Evolutionary conservation across 92 coral and sea anemone genomes (phyloP).

Genomic region (Porites rus): DNA sequence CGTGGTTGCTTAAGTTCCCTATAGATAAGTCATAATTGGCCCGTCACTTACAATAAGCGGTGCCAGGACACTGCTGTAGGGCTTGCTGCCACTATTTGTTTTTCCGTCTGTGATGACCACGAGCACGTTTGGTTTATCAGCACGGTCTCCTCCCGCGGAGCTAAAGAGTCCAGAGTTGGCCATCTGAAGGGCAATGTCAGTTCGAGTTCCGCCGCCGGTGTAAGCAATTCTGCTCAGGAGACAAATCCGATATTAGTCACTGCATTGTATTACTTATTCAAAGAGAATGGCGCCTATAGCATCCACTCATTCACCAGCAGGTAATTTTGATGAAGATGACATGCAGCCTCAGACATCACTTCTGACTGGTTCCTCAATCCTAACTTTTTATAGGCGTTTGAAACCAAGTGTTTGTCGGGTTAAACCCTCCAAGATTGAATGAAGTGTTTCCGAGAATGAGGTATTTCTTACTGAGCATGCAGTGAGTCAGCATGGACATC

Average conservation of each 20-base stretch:
- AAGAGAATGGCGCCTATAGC: no score
- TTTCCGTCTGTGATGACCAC: conserved; percentile 72
- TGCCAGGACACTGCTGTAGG: conserved; percentile 46
- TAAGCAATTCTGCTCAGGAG: conserved; percentile 38
- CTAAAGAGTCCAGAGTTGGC: conserved; percentile 64
- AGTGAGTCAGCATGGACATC: no score
- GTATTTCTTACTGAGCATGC: no score
- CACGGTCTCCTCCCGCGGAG: conserved; percentile 61
- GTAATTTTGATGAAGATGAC: no score
- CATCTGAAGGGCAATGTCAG: conserved; percentile 54
- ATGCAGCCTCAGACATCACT: no score
- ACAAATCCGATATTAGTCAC: neutral
- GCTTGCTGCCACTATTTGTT: conserved; percentile 60
- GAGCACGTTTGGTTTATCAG: conserved; percentile 64
- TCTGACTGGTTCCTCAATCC: no score
- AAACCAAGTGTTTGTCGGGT: no score
- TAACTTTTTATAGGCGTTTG: no score
- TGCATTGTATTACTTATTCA: no score
- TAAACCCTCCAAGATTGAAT: no score
- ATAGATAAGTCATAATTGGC: neutral
- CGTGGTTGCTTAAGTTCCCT: neutral
- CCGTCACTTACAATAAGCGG: conserved; percentile 57
- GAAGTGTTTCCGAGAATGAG: no score
- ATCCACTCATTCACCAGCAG: no score
- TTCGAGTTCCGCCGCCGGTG: conserved; percentile 69